These are phyloP conservation scores for Oxyura jamaicensis DNA, from an alignment of 2,113 vertebrate species.

Conservation along the genomic window DNA sequence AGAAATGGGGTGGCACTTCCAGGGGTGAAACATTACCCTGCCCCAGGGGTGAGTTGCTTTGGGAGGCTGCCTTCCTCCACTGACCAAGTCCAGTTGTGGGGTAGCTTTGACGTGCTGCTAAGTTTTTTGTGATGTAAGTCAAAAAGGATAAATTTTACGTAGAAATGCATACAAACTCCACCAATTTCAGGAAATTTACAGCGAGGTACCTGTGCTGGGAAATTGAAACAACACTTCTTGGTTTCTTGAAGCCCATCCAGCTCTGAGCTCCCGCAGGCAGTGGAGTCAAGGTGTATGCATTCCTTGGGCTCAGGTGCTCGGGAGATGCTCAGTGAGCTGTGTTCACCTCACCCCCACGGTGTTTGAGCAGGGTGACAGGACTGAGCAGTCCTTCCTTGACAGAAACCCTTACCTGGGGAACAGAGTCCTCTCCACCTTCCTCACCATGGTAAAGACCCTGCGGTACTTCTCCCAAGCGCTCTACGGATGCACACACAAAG, in stretches of 20 bases:
- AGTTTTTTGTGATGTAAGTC: not conserved
- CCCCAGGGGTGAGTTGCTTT: not conserved
- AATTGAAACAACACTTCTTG: not conserved
- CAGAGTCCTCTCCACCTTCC: not conserved
- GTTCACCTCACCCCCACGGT: not conserved
- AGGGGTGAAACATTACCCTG: not conserved
- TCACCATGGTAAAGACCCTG: fast-evolving
- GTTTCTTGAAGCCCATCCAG: not conserved
- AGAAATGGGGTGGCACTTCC: not conserved
- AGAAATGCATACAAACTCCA: not conserved
- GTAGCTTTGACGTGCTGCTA: not conserved
- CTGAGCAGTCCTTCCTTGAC: no score
- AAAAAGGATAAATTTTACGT: not conserved
- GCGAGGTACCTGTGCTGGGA: not conserved
- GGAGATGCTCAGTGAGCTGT: not conserved
- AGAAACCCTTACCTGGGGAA: not conserved
- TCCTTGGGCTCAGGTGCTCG: not conserved
- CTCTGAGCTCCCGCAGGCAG: not conserved
- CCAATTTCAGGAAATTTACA: not conserved
- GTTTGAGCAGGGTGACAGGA: not conserved
- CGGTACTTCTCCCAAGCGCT: not conserved
- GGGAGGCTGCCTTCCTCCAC: not conserved
- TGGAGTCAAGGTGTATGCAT: fast-evolving
- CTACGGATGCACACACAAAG: not conserved
- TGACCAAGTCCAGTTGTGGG: not conserved